A percentile compares a stretch with the other conserved stretches of the same genome.
These are phyloP conservation scores for Thalpophila matura DNA, from an alignment of 2,888 invertebrate genomes.

Conservation along the genomic window DNA sequence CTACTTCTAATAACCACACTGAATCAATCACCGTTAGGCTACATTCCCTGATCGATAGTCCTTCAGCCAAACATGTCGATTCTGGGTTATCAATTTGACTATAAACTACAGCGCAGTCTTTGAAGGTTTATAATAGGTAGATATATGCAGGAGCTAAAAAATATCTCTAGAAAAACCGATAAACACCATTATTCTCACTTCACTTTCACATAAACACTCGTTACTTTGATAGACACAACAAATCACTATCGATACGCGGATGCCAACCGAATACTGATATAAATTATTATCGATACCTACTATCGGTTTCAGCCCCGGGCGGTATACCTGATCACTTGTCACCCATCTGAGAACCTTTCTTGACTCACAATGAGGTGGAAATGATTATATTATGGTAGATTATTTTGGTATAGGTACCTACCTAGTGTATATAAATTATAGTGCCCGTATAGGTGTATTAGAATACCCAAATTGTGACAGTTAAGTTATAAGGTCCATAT, in stretches of 20 bases:
- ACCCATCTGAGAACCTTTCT: not conserved
- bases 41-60: no score
- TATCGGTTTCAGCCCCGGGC: conserved; percentile 5
- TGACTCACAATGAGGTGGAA: conserved; percentile 21
- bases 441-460: no score
- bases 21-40: no score
- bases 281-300: conserved; percentile 6
- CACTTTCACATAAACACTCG: conserved; percentile 11
- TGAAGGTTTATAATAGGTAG: no score
- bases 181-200: conserved; percentile 23
- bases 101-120: no score
- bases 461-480: no score
- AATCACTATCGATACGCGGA: conserved; percentile 39
- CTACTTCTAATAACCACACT: no score
- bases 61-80: no score
- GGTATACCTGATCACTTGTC: not conserved
- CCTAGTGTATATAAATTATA: not conserved
- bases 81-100: no score
- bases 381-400: not conserved
- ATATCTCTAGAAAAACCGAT: conserved; percentile 4
- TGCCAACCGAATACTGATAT: conserved; percentile 44
- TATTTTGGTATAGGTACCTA: not conserved
- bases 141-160: not conserved
- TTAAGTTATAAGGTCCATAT: no score
- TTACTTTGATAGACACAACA: conserved; percentile 20